phyloP scores from a whole-genome alignment of 2,113 vertebrate species.

The Nothocercus nigrocapillus region DNA sequence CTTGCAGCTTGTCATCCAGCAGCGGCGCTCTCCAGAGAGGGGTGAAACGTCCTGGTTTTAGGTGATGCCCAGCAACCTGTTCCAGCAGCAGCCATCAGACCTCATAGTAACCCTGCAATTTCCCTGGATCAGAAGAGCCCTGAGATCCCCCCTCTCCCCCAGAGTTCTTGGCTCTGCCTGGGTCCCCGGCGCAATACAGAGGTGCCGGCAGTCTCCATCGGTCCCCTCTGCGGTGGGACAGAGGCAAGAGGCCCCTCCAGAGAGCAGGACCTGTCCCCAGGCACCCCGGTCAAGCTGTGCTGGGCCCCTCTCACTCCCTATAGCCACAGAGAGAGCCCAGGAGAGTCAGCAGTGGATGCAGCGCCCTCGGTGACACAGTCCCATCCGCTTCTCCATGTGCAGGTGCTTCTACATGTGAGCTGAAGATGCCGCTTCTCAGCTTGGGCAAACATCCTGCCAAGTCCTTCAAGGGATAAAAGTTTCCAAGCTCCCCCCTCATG shows the following conservation, averaged over 20 bases:
- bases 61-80: neutral
- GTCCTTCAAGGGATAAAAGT: slow-evolving; percentile 42
- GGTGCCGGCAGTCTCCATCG: neutral
- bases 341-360: neutral
- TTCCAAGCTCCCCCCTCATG: neutral
- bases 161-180: neutral
- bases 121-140: neutral
- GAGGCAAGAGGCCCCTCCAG: neutral
- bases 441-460: neutral
- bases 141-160: neutral
- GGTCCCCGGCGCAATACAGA: neutral
- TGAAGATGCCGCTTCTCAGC: neutral
- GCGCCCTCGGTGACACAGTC: accelerated
- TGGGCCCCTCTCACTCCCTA: neutral
- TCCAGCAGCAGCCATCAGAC: neutral
- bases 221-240: neutral
- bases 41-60: neutral
- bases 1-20: neutral
- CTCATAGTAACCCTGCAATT: accelerated
- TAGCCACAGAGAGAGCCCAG: accelerated
- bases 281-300: neutral
- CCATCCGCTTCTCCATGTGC: neutral
- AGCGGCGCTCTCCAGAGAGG: accelerated
- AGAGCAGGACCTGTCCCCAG: neutral
- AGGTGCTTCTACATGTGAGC: neutral